Evolutionary conservation across 1,140 invertebrate species (phyloP), one percentile per base, ranked within the genome.

Genomic region (Coenobita brevimanus): DNA sequence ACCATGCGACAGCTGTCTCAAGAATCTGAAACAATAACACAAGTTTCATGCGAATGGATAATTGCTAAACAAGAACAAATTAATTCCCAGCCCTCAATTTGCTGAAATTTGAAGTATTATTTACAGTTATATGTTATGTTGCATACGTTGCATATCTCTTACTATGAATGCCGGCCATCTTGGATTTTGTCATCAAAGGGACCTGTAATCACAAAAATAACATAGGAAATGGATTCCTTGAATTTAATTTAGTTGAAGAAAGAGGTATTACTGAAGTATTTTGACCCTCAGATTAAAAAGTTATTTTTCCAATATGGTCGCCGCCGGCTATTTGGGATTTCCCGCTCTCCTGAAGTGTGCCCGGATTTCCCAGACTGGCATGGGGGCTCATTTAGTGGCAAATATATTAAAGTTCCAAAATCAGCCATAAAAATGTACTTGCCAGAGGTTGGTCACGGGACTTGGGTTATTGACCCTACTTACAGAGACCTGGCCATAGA

Each of bases 321-420:
- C 54, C 54, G 13, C 54, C 54, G 54, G 10, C 54, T 13, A 57
- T 57, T 57, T 69, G n/a, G 64, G 64, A 69, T 69, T 69, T 69
- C 27, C 27, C 27, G 64, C 64, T 69, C 64, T 13, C 64, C 64
- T 69, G 64, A 69, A 69, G 64, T 69, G 64, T 69, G 27, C 64
- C 64, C 27, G 27, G 64, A 27, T 13, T 69, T 69, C 64, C 64
- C 64, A 69, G 64, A 69, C 64, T 10, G 27, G 64, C 64, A 69
- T 69, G 27, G 13, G 64, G 27, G 64, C 64, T 69, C 27, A 69
- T 69, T 69, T 13, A 15, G 64, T 15, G 10, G 64, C 64, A 69
- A 30, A 69, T 69, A 30, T 27, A 69, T 69, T 17, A 69, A 69
- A 69, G 64, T 69, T 69, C 64, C 64, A 69, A 69, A 69, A 69